Evolutionary conservation across 2,113 vertebrate species (phyloP), one percentile per base, ranked within the genome.

Genomic region (Lonchura striata): DNA sequence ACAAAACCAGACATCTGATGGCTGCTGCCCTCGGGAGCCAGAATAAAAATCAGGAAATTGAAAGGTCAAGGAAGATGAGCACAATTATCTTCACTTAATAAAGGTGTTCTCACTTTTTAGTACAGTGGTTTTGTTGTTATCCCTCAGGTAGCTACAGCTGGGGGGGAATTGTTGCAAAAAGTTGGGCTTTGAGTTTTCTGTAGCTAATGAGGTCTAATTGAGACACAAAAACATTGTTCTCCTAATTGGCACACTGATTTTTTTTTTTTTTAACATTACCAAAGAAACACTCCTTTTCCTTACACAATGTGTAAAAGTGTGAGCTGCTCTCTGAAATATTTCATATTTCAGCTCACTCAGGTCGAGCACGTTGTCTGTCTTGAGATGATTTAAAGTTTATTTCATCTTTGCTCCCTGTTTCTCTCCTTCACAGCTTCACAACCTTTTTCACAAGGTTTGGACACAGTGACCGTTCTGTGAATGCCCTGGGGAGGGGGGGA

Each of bases 161-260:
- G 17, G 11, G 44, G 59, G 42, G 23, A 27, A 79, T 50, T 8
- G 15, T 28, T 87, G 80, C 49, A 88, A 92, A 64, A 96, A 92
- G 33, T 90, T 63, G 41, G 20, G 39, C 24, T 93, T 91, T 91
- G 57, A 79, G 41, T 88, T 95, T 92, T 92, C 75, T 91, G 8
- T 10, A 30, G 28, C 3, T 82, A 93, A 90, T 69, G 80, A 95
- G 64, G 80, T 90, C 83, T 86, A 92, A 88, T 56, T 49, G 74
- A n/a, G 30, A 64, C 69, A 49, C 65, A 90, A 81, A 98, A 96
- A n/a, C 76, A 53, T 56, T 79, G 90, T 46, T 81, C 66, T 69
- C 50, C 42, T 97, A 96, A 98, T 96, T 96, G 97, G 83, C 94
- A 79, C 49, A 20, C 47, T 60, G 96, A 92, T 96, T 72, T 97